Percentiles rank a stretch among this genome's conserved stretches.
Evolutionary conservation across 1,140 invertebrate genomes (phyloP).

Genomic region (Sogatella furcifera): DNA sequence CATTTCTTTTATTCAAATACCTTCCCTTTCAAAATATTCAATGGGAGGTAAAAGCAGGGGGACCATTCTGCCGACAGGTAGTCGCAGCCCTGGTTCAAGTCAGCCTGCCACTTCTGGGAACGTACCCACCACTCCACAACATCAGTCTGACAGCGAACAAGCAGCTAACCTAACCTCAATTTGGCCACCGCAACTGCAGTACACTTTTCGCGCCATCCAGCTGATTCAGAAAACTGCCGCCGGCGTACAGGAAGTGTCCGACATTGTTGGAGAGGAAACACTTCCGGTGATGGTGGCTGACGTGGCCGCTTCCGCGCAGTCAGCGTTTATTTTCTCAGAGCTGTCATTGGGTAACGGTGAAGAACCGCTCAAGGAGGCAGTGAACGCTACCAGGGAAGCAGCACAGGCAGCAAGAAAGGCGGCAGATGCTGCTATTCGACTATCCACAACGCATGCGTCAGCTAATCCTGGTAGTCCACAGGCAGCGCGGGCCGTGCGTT

Average conservation of each 20-base stretch:
- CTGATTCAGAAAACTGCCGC: neutral
- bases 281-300: neutral
- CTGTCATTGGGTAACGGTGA: neutral
- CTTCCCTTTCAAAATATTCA: too few relatives aligned
- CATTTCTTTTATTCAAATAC: too few relatives aligned
- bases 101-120: too few relatives aligned
- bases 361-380: neutral
- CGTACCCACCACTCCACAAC: too few relatives aligned
- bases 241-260: neutral
- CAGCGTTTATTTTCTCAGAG: neutral
- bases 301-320: neutral
- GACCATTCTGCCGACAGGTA: too few relatives aligned
- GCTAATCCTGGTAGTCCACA: neutral
- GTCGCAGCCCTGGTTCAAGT: too few relatives aligned
- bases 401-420: neutral
- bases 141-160: neutral
- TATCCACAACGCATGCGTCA: neutral
- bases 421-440: neutral
- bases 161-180: neutral
- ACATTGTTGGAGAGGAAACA: neutral
- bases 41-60: too few relatives aligned
- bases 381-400: neutral
- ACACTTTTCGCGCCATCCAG: neutral
- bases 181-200: neutral
- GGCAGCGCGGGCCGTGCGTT: neutral